Base-by-base conservation (phyloP, 2,113 vertebrate species). In the Poicephalus gulielmi region DNA sequence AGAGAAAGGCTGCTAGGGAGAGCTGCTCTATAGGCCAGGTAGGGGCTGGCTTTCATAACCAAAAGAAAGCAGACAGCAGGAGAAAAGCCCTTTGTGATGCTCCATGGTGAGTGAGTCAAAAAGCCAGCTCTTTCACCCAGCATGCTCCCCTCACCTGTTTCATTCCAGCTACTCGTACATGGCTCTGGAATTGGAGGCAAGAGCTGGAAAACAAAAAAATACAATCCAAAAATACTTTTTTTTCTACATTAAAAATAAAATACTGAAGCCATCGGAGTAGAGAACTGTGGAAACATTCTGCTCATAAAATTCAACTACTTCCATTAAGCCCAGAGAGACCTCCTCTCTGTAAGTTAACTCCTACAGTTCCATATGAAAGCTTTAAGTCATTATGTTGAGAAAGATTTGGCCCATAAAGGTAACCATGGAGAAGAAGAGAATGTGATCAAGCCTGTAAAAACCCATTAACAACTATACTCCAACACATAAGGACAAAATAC, bases 161-260 rank as follows among this genome's bases (percentile, higher is more conserved):
- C 76, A 88, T 30, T 86, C 94, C 73, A 95, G 68, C 85, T 59
- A 88, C 55, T 77, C 0, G 0, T 33, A 68, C 33, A 37, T 83
- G 85, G 73, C 60, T 86, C 88, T 93, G 92, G 79, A 94, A 79
- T 50, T 92, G 83, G 85, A 95, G 90, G 55, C 55, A 96, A 95
- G 86, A 90, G 90, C 95, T 86, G 71, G 73, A 90, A 96, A 80
- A 93, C 52, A 93, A 81, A 71, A 81, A 80, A 90, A 83, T 81
- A 71, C 39, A 87, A 84, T 41, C 83, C 69, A 74, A 88, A 94
- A 89, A 47, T 31, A 79, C 11, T 4, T 50, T 55, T 91, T 77
- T 90, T 93, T 80, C 30, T 20, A 52, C 17, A 23, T 55, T 55
- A 66, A 93, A 91, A 89, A 85, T 44, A 43, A 77, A 90, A 64